These are phyloP conservation scores for Zophobas morio DNA, from an alignment of 1,140 invertebrate genomes.

Conservation along the genomic window DNA sequence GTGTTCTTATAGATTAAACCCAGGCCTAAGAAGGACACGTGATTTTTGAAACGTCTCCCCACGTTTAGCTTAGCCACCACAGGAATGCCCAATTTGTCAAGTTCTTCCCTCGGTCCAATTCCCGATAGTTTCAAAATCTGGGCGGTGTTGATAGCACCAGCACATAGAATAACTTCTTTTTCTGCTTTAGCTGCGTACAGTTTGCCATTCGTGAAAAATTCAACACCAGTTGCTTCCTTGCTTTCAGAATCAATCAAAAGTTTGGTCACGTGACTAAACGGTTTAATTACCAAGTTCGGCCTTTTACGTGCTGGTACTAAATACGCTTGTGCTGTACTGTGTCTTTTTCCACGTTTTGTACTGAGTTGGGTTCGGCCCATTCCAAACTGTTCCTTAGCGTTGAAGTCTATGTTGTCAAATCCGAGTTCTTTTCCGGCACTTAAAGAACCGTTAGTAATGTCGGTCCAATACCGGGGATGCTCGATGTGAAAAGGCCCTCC, in stretches of 20 bases:
- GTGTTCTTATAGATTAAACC: constrained; percentile 54
- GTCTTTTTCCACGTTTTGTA: constrained; percentile 69
- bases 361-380: constrained; percentile 80
- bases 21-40: constrained; percentile 68
- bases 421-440: constrained; percentile 74
- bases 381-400: constrained; percentile 75
- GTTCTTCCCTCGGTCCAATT: constrained; percentile 78
- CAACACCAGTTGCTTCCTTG: constrained; percentile 76
- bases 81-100: constrained; percentile 68
- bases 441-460: constrained; percentile 67
- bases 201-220: constrained; percentile 71
- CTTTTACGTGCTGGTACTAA: constrained; percentile 71
- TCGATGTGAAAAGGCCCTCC: constrained; percentile 45
- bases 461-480: constrained; percentile 37
- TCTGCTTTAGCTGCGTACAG: constrained; percentile 69
- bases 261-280: constrained; percentile 73
- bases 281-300: constrained; percentile 77
- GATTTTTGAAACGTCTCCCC: constrained; percentile 73
- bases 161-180: constrained; percentile 81
- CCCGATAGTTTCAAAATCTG: constrained; percentile 89
- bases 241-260: constrained; percentile 73
- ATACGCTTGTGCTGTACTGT: constrained; percentile 73
- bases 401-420: constrained; percentile 73
- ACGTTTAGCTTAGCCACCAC: constrained; percentile 69
- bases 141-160: constrained; percentile 89